Percentiles rank a stretch among this genome's conserved stretches.
Conservation (phyloP, 2,797 vertebrate species). For the Yasuhikotakia modesta region DNA sequence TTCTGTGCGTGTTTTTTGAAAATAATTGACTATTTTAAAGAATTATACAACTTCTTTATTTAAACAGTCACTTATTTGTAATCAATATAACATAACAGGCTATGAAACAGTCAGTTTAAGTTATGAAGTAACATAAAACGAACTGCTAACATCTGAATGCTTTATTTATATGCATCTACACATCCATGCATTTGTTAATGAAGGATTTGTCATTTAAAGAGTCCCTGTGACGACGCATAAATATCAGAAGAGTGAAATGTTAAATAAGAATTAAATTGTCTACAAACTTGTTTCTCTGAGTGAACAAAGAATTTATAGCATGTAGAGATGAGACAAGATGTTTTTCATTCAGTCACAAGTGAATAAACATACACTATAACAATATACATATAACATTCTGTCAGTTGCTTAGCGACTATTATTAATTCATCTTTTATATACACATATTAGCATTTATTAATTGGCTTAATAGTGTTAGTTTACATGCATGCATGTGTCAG, state of each 20-base stretch:
- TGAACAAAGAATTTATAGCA: too few relatives aligned
- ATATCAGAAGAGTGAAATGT: neutral
- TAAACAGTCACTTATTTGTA: neutral
- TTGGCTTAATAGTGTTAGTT: neutral
- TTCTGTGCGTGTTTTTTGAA: neutral
- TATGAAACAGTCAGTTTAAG: too few relatives aligned
- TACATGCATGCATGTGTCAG: too few relatives aligned
- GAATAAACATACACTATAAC: too few relatives aligned
- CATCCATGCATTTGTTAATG: neutral
- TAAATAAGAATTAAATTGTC: neutral
- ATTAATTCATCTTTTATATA: neutral
- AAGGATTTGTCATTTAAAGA: neutral
- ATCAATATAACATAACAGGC: neutral
- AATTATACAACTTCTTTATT: neutral
- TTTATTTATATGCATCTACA: constrained; percentile 5
- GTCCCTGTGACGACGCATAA: neutral
- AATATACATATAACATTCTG: too few relatives aligned
- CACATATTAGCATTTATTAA: neutral
- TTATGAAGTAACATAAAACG: neutral
- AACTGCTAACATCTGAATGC: neutral
- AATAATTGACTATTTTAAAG: neutral
- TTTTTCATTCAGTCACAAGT: too few relatives aligned
- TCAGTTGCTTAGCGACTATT: too few relatives aligned
- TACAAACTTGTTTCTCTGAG: neutral
- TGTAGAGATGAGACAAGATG: too few relatives aligned